Evolutionary conservation across 2,797 vertebrate species (phyloP).

Genomic region (Fringilla coelebs): DNA sequence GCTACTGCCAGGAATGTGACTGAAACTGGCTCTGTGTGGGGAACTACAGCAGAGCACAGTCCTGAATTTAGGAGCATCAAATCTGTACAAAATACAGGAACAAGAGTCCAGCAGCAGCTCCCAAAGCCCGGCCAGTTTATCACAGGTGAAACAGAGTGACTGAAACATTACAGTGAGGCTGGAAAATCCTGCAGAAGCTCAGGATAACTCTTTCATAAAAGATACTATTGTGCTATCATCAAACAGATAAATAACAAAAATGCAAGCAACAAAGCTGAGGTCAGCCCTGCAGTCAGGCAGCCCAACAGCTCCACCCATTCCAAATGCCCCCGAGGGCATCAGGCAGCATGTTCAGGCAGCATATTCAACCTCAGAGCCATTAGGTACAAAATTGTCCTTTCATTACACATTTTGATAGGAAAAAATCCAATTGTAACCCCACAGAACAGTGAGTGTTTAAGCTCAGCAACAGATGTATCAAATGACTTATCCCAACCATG

Average conservation of each 20-base stretch:
- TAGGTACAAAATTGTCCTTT: not conserved
- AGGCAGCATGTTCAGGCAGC: accelerated
- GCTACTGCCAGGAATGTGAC: not conserved
- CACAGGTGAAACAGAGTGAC: not conserved
- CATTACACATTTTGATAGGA: not conserved
- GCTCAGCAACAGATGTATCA: slow-evolving; percentile 55
- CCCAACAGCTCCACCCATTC: not conserved
- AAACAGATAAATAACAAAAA: not conserved
- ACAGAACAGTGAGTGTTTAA: not conserved
- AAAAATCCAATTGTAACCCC: not conserved
- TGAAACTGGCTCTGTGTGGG: not conserved
- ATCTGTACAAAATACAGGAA: not conserved
- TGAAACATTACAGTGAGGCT: not conserved
- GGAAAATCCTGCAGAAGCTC: not conserved
- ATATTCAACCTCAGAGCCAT: not conserved
- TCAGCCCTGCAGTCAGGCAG: not conserved
- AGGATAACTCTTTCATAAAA: not conserved
- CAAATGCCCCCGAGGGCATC: accelerated
- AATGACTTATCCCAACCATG: slow-evolving; percentile 27
- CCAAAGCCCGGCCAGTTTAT: not conserved
- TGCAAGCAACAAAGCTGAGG: not conserved
- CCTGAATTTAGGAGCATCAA: not conserved
- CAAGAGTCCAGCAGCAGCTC: not conserved
- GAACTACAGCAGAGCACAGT: not conserved
- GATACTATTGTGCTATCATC: not conserved